Base-by-base conservation (phyloP, 35 echinoderm and acorn worm genomes). In the Acanthaster planci region DNA sequence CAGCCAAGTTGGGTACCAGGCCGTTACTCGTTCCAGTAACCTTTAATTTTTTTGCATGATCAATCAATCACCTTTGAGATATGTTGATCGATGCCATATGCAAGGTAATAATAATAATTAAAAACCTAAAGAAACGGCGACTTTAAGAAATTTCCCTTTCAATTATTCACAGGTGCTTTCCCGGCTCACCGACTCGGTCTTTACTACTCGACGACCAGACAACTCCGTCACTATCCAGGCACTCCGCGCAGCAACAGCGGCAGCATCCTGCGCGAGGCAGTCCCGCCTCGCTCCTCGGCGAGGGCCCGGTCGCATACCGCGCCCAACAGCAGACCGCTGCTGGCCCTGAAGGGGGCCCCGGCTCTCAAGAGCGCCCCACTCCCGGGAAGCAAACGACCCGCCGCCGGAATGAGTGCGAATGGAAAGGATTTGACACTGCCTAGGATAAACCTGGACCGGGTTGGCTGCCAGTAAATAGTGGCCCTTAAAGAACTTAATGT, bases 131-230 rank as follows among this genome's bases (percentile, higher is more conserved):
- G 42, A 4, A 6, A 12, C 42, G 4, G 12, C 4, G 42, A 6
- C 12, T 47, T 47, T 4, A 47, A 4, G 12, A 12, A 47, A 6
- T 47, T 4, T 47, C 12, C 42, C 42, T 47, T 12, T 47, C 30
- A 7, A 6, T 26, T 7, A 31, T 72, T 35, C 18, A 72, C 29
- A 72, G 64, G 64, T 72, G 64, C 64, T 72, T 72, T 72, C 34
- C 64, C 64, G 10, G 64, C 64, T 7, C 64, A 72, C 34, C 64
- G 64, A 14, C 64, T 72, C 34, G 64, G 64, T 8, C 64, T 72
- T 10, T 72, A 72, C 64, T 72, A 72, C 34, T 72, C 64, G 7
- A 34, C 34, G 14, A 72, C 64, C 29, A 15, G 64, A 72, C 64
- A 26, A 72, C 64, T 31, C 22, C 64, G 34, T 72, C 64, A 72